phyloP scores from a whole-genome alignment of 2,797 vertebrate species.

The Octomys mimax region DNA sequence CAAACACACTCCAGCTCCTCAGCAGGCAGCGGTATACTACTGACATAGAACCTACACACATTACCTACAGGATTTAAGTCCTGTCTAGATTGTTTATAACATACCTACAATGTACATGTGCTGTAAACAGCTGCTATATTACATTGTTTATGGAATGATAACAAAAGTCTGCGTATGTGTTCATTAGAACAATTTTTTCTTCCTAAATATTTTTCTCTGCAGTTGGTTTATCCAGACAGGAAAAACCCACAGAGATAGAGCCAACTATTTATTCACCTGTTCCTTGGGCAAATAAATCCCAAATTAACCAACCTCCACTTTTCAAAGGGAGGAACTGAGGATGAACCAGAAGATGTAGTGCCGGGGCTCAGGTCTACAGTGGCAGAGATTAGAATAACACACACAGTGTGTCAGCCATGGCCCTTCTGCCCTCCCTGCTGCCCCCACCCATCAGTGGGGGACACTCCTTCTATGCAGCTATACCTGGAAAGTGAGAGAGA shows the following conservation, averaged over 20 bases:
- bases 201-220: neutral
- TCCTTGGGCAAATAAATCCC: neutral
- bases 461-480: neutral
- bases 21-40: neutral
- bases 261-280: neutral
- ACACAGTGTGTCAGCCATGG: rapidly evolving
- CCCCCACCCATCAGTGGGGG: neutral
- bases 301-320: neutral
- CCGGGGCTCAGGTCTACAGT: neutral
- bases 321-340: neutral
- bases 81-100: neutral
- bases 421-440: neutral
- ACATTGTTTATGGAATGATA: neutral
- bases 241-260: neutral
- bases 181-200: neutral
- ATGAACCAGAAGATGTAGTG: neutral
- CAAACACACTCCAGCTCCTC: neutral
- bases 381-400: neutral
- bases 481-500: neutral
- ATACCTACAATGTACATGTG: neutral
- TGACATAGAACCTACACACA: neutral
- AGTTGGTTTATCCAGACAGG: neutral
- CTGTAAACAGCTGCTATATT: neutral
- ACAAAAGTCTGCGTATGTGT: neutral
- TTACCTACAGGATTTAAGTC: neutral